Conservation (phyloP, 2,797 vertebrate genomes). For the Oophaga sylvatica region DNA sequence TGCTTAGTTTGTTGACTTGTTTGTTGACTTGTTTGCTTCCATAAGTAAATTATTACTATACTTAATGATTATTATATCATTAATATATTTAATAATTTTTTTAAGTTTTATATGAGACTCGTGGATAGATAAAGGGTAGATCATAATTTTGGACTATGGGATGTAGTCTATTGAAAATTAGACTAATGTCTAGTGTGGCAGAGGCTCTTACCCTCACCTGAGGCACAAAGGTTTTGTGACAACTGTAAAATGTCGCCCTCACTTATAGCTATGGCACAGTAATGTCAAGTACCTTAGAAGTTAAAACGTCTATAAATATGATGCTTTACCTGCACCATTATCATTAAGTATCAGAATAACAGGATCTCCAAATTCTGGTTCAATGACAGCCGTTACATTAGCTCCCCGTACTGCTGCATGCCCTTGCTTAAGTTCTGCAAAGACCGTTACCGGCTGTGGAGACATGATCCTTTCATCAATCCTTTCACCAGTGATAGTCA, state of each 20-base stretch:
- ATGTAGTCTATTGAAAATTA: no score
- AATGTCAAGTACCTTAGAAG: background rate
- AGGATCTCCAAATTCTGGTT: constrained; percentile 63
- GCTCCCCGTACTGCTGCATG: constrained; percentile 68
- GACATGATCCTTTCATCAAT: constrained; percentile 64
- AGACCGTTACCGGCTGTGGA: constrained; percentile 67
- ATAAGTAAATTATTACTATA: no score
- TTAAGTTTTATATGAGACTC: no score
- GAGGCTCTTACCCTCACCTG: no score
- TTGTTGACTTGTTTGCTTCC: no score
- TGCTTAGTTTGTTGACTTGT: no score
- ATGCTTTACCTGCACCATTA: constrained; percentile 73
- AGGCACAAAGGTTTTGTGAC: no score
- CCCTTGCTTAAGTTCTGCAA: constrained; percentile 70
- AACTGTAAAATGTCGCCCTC: background rate
- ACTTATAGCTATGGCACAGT: background rate
- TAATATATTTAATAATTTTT: no score
- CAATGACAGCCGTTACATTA: constrained; percentile 69
- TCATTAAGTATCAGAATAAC: constrained; percentile 68
- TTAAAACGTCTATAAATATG: background rate
- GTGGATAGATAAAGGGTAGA: no score
- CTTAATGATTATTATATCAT: no score
- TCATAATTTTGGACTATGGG: no score
- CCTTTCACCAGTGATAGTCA: constrained; percentile 66
- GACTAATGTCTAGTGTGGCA: no score